phyloP scores from a whole-genome alignment of 2,113 vertebrate species.

The Brachyhypopomus occidentalis region DNA sequence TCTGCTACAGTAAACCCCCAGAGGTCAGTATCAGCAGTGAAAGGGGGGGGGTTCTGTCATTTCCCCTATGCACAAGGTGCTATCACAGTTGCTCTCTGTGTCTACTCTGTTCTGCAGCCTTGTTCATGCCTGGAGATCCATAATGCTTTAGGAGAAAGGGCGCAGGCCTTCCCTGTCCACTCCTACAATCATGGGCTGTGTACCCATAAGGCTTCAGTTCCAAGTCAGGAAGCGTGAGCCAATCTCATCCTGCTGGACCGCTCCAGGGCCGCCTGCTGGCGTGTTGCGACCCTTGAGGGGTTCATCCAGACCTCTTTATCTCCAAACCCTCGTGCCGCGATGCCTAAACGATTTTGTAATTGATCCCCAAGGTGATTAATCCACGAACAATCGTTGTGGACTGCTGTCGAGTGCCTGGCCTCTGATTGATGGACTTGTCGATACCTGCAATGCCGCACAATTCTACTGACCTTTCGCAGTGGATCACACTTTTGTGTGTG shows the following conservation, averaged over 20 bases:
- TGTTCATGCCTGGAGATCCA: conserved; percentile 60
- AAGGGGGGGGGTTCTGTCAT: background rate
- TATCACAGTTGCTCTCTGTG: conserved; percentile 33
- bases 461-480: conserved; percentile 66
- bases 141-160: conserved; percentile 48
- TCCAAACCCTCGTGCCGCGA: conserved; percentile 43
- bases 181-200: too few relatives aligned
- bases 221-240: too few relatives aligned
- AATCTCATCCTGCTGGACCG: background rate
- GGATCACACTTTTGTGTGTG: background rate
- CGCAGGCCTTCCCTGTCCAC: background rate
- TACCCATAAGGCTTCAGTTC: too few relatives aligned
- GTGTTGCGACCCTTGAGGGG: conserved; percentile 37
- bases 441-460: conserved; percentile 58
- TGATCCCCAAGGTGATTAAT: conserved; percentile 63
- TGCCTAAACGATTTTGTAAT: conserved; percentile 66
- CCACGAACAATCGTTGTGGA: conserved; percentile 58
- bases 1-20: conserved; percentile 30
- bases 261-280: background rate
- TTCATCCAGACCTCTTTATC: conserved; percentile 53
- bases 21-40: conserved; percentile 10
- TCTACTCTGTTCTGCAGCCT: conserved; percentile 41
- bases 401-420: conserved; percentile 34
- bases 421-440: conserved; percentile 61
- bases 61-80: conserved; percentile 46